Percentiles rank a stretch among this genome's conserved stretches.
Evolutionary conservation across 30 jellyfish, hydroid and myxozoan species (phyloP).

Genomic region (Pseudorhiza aurosa): DNA sequence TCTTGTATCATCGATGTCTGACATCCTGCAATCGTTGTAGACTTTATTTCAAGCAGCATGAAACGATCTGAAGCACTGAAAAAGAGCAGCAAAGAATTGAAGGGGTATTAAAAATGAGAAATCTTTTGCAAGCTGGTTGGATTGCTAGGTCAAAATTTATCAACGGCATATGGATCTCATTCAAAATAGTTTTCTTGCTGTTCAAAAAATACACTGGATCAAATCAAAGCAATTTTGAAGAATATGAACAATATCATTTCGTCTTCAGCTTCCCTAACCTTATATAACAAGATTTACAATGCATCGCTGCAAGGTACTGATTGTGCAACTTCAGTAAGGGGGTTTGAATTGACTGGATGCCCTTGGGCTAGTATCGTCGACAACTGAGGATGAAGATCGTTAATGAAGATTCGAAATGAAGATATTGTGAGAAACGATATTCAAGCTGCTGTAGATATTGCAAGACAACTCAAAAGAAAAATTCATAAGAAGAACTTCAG

Average conservation of each 20-base stretch:
- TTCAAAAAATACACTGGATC: conserved; percentile 17
- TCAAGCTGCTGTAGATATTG: conserved; percentile 15
- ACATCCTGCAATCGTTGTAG: conserved; percentile 15
- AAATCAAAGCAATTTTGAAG: conserved; percentile 55
- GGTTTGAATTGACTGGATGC: conserved; percentile 23
- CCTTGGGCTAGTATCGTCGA: conserved; percentile 8
- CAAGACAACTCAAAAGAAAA: neutral
- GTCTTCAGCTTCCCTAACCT: too few species aligned
- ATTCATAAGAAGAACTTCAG: neutral
- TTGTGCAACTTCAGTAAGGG: conserved; percentile 35
- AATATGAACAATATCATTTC: too few species aligned
- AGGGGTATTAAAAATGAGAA: conserved; percentile 15
- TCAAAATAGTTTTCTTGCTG: neutral
- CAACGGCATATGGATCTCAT: conserved; percentile 27
- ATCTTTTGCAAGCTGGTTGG: conserved; percentile 33
- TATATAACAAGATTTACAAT: too few species aligned
- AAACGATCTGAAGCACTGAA: conserved; percentile 16
- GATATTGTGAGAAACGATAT: conserved; percentile 11
- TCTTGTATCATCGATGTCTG: conserved; percentile 42
- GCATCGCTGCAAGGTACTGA: too few species aligned
- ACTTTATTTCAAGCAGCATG: conserved; percentile 32
- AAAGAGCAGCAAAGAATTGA: conserved; percentile 4
- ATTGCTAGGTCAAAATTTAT: conserved; percentile 32
- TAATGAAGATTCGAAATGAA: conserved; percentile 6
- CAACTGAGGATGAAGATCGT: conserved; percentile 8